Evolutionary conservation across 2,113 vertebrate species (phyloP), one percentile per base, ranked within the genome.

Genomic region (Psephotus haematonotus): DNA sequence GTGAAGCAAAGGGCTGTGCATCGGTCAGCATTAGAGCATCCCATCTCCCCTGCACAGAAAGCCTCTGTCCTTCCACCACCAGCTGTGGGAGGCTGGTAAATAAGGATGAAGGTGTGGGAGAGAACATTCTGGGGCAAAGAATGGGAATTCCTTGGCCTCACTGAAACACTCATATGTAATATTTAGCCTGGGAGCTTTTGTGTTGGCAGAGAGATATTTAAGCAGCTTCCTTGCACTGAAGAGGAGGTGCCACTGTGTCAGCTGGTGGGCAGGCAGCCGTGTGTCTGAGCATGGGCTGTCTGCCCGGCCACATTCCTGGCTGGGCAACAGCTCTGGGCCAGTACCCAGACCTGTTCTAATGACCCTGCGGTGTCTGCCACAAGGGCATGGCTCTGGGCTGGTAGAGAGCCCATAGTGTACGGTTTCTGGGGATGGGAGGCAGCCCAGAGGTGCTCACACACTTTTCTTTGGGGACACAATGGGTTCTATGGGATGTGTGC

Each of bases 351-450:
- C 9, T 2, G 33, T 27, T 46, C 33, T 3, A 9, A 9, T 10
- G 78, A 4, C 11, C 23, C 53, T 11, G 3, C 0, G 5, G 35
- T 6, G 7, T 19, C 31, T 1, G 7, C 37, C 6, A 3, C n/a
- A n/a, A 29, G 67, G 80, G 28, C 3, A 2, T 6, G 44, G 14
- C 35, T 69, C 35, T 14, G 67, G 67, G 11, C 46, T 13, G 80
- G 44, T 6, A 25, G 35, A 47, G 29, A 28, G 53, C 8, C 67
- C 2, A 1, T 5, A 35, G 44, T 18, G 35, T 9, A 2, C 5
- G 1, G 25, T 37, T 39, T 18, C 13, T 70, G 44, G 43, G 62
- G 41, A 6, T 6, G 35, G 64, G 33, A 80, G 49, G 27, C 35
- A 68, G n/a, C 35, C n/a, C 5, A 33, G 67, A 14, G 18, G 52